Conservation (phyloP, 2,113 vertebrate genomes). For the Brachyhypopomus occidentalis region DNA sequence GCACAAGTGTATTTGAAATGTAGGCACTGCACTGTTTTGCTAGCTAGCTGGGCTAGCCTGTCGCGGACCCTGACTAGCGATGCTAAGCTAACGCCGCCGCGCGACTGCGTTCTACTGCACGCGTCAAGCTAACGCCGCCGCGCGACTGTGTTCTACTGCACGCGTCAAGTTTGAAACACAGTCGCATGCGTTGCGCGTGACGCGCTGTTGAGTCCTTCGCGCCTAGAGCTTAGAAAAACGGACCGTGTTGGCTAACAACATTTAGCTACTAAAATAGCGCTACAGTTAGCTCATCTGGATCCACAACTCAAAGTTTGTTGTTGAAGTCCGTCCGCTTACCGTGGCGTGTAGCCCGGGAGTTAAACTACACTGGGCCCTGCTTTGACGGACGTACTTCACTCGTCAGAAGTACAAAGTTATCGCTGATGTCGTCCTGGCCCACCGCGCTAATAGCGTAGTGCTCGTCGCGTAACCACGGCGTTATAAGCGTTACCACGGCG, state of each 20-base stretch:
- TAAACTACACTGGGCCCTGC: conserved; percentile 51
- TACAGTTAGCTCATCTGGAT: not conserved
- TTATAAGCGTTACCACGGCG: not conserved
- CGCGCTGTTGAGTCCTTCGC: not conserved
- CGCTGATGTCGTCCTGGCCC: not conserved
- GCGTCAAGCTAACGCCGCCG: not conserved
- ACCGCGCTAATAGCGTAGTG: not conserved
- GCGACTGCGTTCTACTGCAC: not conserved
- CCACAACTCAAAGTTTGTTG: conserved; percentile 34
- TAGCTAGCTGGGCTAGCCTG: conserved; percentile 13
- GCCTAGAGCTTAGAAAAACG: not conserved
- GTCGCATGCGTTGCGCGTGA: not conserved
- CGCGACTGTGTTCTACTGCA: not conserved
- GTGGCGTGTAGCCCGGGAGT: conserved; percentile 52
- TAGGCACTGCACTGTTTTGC: conserved; percentile 31
- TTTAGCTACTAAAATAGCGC: not conserved
- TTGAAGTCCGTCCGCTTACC: conserved; percentile 55
- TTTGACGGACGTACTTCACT: conserved; percentile 51
- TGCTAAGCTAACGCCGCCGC: conserved; percentile 1
- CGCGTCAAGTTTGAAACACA: not conserved
- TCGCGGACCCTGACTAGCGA: too few species aligned
- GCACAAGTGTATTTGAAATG: not conserved
- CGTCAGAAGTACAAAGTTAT: conserved; percentile 45
- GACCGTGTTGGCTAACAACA: not conserved
- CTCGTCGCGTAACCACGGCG: not conserved